Evolutionary conservation across 2,797 vertebrate species (phyloP), one percentile per base, ranked within the genome.

Genomic region (Oreochromis mossambicus): DNA sequence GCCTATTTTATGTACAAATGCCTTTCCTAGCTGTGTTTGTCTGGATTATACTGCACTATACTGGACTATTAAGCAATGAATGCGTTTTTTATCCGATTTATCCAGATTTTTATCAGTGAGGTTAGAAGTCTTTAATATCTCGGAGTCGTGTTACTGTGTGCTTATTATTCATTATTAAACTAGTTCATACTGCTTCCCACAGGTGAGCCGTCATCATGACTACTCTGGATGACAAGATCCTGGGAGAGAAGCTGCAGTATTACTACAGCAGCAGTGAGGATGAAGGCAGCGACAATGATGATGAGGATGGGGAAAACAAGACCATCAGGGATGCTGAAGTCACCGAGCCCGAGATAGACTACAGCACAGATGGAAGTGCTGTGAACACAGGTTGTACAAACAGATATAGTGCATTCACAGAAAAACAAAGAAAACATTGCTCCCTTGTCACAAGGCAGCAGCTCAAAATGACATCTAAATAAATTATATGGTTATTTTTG

Each of bases 251-350:
- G 95, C 96, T 98, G 89, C 98, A 99, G 94, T 99, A 99, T 86
- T 99, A 99, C 88, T 99, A 98, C 92, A 99, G 99, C 95, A 99
- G 98, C 91, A 99, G 99, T 6, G 98, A 98, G 88, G 97, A 97
- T 29, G 99, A 99, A 86, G 98, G 98, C 91, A 99, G 98, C 2
- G 98, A 99, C 58, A 97, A 95, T 0, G 98, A 98, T 66, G 97
- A 98, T 15, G 97, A 97, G 5, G 97, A 96, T 5, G 92, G 88
- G 8, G 94, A 93, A 46, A 92, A 92, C 17, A 97, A 96, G 85
- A 95, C 87, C 82, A 92, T 97, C 29, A 92, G 97, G 21, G 94
- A 96, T 3, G 88, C 92, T 0, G 58, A 86, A 3, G 88, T 92
- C 13, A 68, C 83, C 1, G 96, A 97, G 83, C 94, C 97, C 0